Conservation (phyloP, 2,113 vertebrate genomes). For the Chlorodrepanis virens region DNA sequence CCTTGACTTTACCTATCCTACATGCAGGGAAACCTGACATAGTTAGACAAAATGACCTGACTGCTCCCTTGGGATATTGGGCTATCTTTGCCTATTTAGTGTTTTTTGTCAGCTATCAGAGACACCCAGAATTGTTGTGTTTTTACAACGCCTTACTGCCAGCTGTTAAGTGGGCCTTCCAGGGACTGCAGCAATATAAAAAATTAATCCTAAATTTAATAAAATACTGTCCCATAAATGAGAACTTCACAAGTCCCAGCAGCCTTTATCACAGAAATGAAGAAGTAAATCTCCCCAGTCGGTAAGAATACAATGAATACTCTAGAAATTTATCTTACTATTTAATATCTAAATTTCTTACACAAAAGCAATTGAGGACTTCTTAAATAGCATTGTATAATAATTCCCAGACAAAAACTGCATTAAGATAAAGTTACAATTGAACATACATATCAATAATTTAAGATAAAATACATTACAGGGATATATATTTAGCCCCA, state of each 20-base stretch:
- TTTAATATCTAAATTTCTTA: conserved; percentile 68
- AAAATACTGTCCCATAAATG: background rate
- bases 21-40: background rate
- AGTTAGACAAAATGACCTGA: background rate
- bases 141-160: background rate
- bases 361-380: conserved; percentile 55
- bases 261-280: background rate
- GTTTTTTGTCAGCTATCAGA: background rate
- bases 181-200: background rate
- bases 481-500: conserved; percentile 42
- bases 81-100: background rate
- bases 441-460: conserved; percentile 47
- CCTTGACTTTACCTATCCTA: background rate
- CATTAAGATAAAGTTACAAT: conserved; percentile 47
- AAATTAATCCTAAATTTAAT: background rate
- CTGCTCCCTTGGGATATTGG: background rate
- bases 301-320: conserved; percentile 62
- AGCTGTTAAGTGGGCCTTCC: background rate
- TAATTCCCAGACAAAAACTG: conserved; percentile 51
- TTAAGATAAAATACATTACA: conserved; percentile 55
- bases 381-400: conserved; percentile 48
- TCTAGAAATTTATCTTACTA: conserved; percentile 66
- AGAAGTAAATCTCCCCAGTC: conserved; percentile 15
- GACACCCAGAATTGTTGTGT: background rate
- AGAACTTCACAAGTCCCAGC: background rate